Conservation (phyloP, 2,797 vertebrate species). For the Hoplostethus mediterraneus region DNA sequence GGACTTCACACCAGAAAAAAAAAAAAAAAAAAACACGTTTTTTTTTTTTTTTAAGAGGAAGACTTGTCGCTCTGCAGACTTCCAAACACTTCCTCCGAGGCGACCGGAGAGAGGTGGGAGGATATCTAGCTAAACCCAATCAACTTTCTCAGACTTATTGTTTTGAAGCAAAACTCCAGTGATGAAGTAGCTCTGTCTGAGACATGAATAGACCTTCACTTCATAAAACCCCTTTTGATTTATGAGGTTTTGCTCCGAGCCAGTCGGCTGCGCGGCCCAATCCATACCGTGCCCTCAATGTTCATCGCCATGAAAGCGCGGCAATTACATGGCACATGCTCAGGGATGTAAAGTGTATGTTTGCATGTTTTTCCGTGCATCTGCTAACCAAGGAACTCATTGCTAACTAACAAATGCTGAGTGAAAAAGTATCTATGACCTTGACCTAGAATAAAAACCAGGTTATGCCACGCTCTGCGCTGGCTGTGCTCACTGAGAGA, state of each 20-base stretch:
- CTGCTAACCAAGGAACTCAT: background rate
- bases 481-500: slow-evolving; percentile 29
- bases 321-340: slow-evolving; percentile 18
- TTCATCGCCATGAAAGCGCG: background rate
- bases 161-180: slow-evolving; percentile 39
- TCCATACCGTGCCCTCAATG: slow-evolving; percentile 15
- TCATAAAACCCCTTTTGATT: slow-evolving; percentile 56
- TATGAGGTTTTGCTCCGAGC: slow-evolving; percentile 46
- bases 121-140: slow-evolving; percentile 33
- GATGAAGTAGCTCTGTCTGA: slow-evolving; percentile 56
- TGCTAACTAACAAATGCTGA: background rate
- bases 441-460: slow-evolving; percentile 14
- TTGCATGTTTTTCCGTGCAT: slow-evolving; percentile 1
- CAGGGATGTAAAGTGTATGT: background rate
- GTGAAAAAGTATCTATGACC: background rate
- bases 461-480: background rate
- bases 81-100: slow-evolving; percentile 36
- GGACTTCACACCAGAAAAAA: slow-evolving; percentile 39
- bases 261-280: slow-evolving; percentile 23
- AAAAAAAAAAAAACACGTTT: too few species aligned
- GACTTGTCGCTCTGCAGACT: slow-evolving; percentile 40
- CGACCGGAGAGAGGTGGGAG: slow-evolving; percentile 20
- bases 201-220: slow-evolving; percentile 43
- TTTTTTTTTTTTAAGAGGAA: slow-evolving; percentile 40
- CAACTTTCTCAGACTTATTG: slow-evolving; percentile 30